Percentiles rank a stretch among this genome's conserved stretches.
phyloP scores from a whole-genome alignment of 1,140 invertebrate genomes.

The Schlechtendalia chinensis region DNA sequence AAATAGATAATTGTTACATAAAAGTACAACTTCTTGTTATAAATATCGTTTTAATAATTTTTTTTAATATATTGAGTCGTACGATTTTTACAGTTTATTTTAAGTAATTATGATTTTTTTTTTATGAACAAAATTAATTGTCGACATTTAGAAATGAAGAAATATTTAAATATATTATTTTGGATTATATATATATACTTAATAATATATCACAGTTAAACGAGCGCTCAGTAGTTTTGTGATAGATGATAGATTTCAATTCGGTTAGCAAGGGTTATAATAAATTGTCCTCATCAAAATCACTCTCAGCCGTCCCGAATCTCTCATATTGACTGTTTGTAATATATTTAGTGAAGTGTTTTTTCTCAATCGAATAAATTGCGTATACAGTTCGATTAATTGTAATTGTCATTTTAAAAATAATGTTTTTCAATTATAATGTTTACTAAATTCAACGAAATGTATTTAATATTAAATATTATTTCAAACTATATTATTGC shows the following conservation, averaged over 20 bases:
- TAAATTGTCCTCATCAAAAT: slow-evolving; percentile 17
- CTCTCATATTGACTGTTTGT: not conserved
- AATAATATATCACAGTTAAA: slow-evolving; percentile 17
- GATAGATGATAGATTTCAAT: not conserved
- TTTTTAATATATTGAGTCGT: not conserved
- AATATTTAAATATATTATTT: not conserved
- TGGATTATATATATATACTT: not conserved
- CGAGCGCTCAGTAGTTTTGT: not conserved
- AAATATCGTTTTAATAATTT: not conserved
- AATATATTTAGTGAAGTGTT: not conserved
- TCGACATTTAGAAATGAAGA: not conserved
- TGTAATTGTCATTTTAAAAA: not conserved
- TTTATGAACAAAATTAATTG: not conserved
- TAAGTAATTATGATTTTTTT: not conserved
- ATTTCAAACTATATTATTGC: too few species aligned
- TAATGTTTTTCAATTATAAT: not conserved
- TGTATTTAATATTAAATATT: too few species aligned
- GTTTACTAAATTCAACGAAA: not conserved
- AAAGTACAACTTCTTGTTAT: not conserved
- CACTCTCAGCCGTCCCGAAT: slow-evolving; percentile 11
- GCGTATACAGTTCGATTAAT: not conserved
- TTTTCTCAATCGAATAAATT: not conserved
- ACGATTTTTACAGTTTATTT: not conserved
- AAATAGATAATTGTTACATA: not conserved
- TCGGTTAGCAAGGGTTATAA: not conserved